Evolutionary conservation across 2,113 vertebrate species (phyloP).

Genomic region (Hystrix brachyura): DNA sequence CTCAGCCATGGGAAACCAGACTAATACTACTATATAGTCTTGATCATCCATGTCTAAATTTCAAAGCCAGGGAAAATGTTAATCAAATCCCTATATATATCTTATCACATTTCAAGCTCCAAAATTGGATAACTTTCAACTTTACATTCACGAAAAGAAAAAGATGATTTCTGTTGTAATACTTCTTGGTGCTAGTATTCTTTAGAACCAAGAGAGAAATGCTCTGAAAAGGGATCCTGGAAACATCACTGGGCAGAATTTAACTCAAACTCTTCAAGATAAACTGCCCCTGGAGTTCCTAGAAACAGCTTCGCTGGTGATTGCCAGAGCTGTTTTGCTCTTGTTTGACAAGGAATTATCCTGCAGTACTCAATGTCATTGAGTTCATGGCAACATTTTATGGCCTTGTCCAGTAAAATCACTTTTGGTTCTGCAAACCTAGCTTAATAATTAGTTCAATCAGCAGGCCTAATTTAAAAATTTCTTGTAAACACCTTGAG

Average conservation of each 20-base stretch:
- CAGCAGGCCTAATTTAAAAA: neutral
- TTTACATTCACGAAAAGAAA: neutral
- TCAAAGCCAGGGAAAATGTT: neutral
- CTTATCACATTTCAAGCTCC: neutral
- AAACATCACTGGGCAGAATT: neutral
- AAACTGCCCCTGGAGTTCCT: neutral
- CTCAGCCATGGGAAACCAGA: neutral
- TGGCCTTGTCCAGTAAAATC: neutral
- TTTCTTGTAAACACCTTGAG: neutral
- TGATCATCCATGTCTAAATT: neutral
- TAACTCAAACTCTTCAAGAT: neutral
- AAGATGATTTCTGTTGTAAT: neutral
- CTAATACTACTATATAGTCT: neutral
- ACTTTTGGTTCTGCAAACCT: neutral
- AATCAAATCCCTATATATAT: no score
- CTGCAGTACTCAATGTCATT: neutral
- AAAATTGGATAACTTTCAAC: neutral
- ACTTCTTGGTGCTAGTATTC: neutral
- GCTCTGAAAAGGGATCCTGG: neutral
- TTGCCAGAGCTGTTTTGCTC: no score
- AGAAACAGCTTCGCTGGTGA: neutral
- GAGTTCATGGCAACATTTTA: neutral
- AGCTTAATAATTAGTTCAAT: neutral
- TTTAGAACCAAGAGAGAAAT: neutral
- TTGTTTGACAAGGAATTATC: neutral